Evolutionary conservation across 1,140 invertebrate species (phyloP), one percentile per base, ranked within the genome.

Genomic region (Penaeus chinensis): DNA sequence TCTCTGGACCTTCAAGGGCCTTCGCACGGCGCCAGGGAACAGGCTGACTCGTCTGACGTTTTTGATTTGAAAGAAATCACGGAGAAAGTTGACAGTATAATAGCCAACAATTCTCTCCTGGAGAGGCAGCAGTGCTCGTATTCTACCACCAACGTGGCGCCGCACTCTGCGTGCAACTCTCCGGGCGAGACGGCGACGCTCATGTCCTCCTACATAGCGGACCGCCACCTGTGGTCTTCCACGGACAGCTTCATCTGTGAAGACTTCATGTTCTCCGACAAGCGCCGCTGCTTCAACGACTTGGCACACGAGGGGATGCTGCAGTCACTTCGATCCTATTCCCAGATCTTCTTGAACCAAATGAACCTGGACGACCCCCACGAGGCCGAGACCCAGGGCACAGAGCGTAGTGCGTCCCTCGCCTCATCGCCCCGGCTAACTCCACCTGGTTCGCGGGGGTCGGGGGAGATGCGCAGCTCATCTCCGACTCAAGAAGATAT

Each of bases 221-320:
- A 87, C 69, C 54, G 69, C 61, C 85, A 82, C 47, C 60, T 82
- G n/a, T 87, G 85, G 85, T 42, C 81, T n/a, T 87, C 86, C 11
- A 76, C 86, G 27, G 80, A 83, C 61, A 87, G 80, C 54, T 87
- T 83, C 69, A 62, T 76, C 11, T 87, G 80, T 54, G 80, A 87
- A 27, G 80, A 82, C 19, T 87, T 87, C 71, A 47, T 74, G n/a
- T 78, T 60, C 54, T 78, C 27, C 20, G 74, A 87, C 22, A 42
- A 19, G 0, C 19, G 47, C 27, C 63, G 61, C 24, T n/a, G 60
- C 47, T 65, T 77, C 2, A 24, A 60, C 8, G 47, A 27, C 16
- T 16, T 37, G 20, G 80, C 32, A 4, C 32, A 42, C n/a, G 32
- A 82, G 27, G 37, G 20, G n/a, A n/a, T 22, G 16, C 27, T 78